Percentiles rank a stretch among this genome's conserved stretches.
These are phyloP conservation scores for Chaetorhynchus papuensis DNA, from an alignment of 2,113 vertebrate species.

Conservation along the genomic window DNA sequence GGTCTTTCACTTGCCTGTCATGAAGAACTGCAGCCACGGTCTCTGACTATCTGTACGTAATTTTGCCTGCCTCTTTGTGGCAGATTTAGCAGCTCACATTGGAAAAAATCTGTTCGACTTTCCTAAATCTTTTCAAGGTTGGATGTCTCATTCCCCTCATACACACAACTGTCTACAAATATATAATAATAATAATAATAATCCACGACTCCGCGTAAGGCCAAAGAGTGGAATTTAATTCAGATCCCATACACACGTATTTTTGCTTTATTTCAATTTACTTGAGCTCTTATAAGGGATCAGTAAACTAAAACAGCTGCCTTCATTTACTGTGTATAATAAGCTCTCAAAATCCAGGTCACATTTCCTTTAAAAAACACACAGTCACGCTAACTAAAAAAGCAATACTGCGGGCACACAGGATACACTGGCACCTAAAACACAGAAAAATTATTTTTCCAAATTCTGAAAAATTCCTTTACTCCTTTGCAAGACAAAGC, in stretches of 20 bases:
- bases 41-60: constrained; percentile 12
- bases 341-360: constrained; percentile 72
- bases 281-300: constrained; percentile 48
- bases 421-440: neutral
- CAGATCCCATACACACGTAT: neutral
- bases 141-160: constrained; percentile 32
- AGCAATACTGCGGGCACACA: neutral
- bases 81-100: constrained; percentile 41
- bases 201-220: neutral
- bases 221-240: constrained; percentile 35
- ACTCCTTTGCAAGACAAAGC: constrained; percentile 66
- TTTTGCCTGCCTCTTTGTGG: constrained; percentile 53
- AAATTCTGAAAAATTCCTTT: constrained; percentile 64
- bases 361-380: constrained; percentile 62
- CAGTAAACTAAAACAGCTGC: constrained; percentile 63
- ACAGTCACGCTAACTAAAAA: neutral
- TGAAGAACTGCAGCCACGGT: constrained; percentile 26
- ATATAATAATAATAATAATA: neutral
- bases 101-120: constrained; percentile 18
- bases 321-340: constrained; percentile 56
- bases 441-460: constrained; percentile 16
- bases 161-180: constrained; percentile 23
- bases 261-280: constrained; percentile 43
- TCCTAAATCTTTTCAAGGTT: constrained; percentile 7
- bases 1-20: constrained; percentile 44